Evolutionary conservation across 2,888 invertebrate genomes (phyloP).

Genomic region (Disparrhopalites patrizii): DNA sequence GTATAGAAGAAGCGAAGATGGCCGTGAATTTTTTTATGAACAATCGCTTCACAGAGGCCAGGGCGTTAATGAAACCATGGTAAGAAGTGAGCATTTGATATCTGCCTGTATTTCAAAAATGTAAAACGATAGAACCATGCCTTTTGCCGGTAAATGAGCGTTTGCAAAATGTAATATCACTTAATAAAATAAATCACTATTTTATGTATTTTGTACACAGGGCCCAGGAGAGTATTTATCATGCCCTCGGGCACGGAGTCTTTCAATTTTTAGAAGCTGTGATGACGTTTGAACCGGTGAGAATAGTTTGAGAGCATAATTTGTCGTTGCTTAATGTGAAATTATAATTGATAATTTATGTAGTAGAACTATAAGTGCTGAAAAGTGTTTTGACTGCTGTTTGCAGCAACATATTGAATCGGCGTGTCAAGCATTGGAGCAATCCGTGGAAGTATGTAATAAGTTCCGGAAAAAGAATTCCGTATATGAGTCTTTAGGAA

Average conservation of each 20-base stretch:
- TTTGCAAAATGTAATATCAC: too few relatives aligned
- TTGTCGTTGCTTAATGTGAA: background rate
- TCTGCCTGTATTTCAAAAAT: too few relatives aligned
- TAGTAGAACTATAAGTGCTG: background rate
- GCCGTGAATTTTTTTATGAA: constrained; percentile 89
- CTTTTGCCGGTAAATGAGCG: too few relatives aligned
- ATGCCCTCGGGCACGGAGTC: constrained; percentile 81
- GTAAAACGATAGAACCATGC: too few relatives aligned
- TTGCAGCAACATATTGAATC: constrained; percentile 62
- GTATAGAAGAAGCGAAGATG: constrained; percentile 70
- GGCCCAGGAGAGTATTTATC: constrained; percentile 80
- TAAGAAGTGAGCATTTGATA: too few relatives aligned
- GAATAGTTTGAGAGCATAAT: constrained; percentile 32
- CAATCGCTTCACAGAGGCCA: constrained; percentile 80
- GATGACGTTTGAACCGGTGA: constrained; percentile 80
- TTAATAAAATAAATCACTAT: too few relatives aligned
- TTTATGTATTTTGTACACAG: too few relatives aligned
- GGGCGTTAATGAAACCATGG: constrained; percentile 73
- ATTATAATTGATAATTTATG: background rate
- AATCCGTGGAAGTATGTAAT: constrained; percentile 73
- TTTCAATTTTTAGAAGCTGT: constrained; percentile 89
- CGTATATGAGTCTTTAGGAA: constrained; percentile 74
- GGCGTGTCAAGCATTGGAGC: constrained; percentile 71
- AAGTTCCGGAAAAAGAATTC: constrained; percentile 64
- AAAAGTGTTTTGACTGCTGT: background rate